Evolutionary conservation across 1,140 invertebrate genomes (phyloP), one percentile per base, ranked within the genome.

Genomic region (Sycophaga agraensis): DNA sequence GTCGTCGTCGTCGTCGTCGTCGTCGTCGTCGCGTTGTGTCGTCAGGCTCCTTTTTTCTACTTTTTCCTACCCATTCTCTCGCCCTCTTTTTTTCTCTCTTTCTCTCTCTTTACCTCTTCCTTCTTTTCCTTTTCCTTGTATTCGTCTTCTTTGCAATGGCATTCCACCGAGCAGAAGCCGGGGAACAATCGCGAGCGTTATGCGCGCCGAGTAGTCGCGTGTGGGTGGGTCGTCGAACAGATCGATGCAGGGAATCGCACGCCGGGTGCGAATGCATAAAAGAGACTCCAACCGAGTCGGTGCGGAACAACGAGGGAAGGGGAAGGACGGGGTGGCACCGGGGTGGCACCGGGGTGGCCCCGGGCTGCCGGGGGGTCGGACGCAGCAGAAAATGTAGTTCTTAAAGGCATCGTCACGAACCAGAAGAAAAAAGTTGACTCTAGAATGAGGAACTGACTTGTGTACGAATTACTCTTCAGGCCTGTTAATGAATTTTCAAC

Each of bases 241-340:
- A 57, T 56, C 54, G 42, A 56, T 56, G 54, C 19, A 12, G 14
- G 37, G 43, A 57, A 57, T 48, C 42, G 42, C 16, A 46, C 42
- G 21, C 39, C n/a, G 54, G 31, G 34, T 39, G 14, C 14, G n/a
- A 37, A 57, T 57, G 34, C 31, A 39, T 35, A 42, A 54, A 17
- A 57, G 19, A 56, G 19, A 35, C 7, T 19, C 22, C n/a, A n/a
- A n/a, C n/a, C n/a, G n/a, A n/a, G n/a, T n/a, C n/a, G n/a, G n/a
- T n/a, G n/a, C n/a, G n/a, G n/a, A n/a, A n/a, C n/a, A n/a, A n/a
- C n/a, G n/a, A n/a, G n/a, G n/a, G n/a, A n/a, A n/a, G n/a, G n/a
- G n/a, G n/a, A n/a, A n/a, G n/a, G n/a, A n/a, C n/a, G n/a, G n/a
- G n/a, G n/a, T n/a, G n/a, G n/a, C n/a, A n/a, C n/a, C n/a, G n/a